Conservation (phyloP, 2,888 invertebrate species). For the Agrotis clavis region DNA sequence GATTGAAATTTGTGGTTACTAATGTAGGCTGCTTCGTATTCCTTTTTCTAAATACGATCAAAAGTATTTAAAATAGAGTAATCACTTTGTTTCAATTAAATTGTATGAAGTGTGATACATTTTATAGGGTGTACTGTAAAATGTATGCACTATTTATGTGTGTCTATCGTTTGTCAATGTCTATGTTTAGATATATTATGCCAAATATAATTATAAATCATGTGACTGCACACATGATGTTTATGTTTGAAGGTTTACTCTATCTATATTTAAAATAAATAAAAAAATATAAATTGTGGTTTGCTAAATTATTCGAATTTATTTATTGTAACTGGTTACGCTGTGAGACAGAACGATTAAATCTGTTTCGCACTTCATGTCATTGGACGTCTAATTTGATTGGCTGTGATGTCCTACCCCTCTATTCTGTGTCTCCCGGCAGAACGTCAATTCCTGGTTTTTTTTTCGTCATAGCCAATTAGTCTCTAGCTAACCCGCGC, state of each 20-base stretch:
- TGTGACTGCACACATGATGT: slow-evolving; percentile 13
- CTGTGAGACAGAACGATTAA: no score
- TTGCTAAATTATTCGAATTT: slow-evolving; percentile 46
- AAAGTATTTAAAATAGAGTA: not conserved
- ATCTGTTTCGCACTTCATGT: no score
- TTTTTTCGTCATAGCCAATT: no score
- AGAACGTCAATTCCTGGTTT: no score
- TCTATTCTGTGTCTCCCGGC: no score
- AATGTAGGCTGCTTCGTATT: not conserved
- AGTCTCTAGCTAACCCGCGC: no score
- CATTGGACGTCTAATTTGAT: no score
- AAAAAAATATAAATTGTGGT: not conserved
- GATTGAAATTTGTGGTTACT: slow-evolving; percentile 11
- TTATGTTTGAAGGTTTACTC: not conserved
- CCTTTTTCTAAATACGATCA: not conserved
- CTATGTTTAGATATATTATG: not conserved
- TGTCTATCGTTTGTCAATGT: slow-evolving; percentile 1
- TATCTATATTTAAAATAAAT: not conserved
- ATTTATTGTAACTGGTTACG: accelerated
- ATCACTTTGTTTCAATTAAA: slow-evolving; percentile 26
- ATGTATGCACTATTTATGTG: not conserved
- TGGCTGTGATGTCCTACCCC: no score
- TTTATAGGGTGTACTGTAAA: not conserved
- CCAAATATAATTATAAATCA: slow-evolving; percentile 18
- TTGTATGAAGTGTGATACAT: not conserved